Conservation (phyloP, 2,113 vertebrate genomes). For the Embiotoca jacksoni region DNA sequence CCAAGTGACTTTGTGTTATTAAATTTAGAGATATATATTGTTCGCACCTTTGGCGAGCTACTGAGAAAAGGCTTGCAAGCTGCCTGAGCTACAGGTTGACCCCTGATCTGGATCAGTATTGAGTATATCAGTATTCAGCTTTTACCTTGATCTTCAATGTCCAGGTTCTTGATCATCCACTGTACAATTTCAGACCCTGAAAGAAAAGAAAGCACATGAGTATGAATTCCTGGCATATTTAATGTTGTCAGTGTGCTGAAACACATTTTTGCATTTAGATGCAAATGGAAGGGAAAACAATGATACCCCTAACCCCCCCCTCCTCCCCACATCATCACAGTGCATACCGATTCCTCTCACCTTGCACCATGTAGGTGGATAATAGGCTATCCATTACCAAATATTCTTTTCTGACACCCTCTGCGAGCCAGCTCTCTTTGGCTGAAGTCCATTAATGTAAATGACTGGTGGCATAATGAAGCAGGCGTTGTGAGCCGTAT, state of each 20-base stretch:
- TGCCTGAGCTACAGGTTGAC: too few relatives aligned
- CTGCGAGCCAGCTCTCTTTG: conserved; percentile 50
- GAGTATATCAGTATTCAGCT: not conserved
- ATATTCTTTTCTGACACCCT: conserved; percentile 68
- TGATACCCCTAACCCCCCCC: conserved; percentile 37
- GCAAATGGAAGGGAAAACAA: conserved; percentile 56
- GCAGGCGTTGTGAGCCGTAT: conserved; percentile 36
- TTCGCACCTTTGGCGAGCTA: too few relatives aligned
- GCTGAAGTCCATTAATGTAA: conserved; percentile 67
- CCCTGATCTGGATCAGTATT: not conserved
- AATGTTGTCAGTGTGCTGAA: conserved; percentile 19
- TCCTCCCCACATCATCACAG: conserved; percentile 53
- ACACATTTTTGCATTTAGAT: conserved; percentile 57
- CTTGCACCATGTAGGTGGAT: conserved; percentile 69
- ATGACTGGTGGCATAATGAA: conserved; percentile 57
- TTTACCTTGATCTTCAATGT: conserved; percentile 97
- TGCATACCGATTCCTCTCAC: conserved; percentile 61
- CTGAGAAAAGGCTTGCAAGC: too few relatives aligned
- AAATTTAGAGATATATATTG: too few relatives aligned
- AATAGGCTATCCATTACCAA: conserved; percentile 71
- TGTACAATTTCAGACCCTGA: conserved; percentile 98
- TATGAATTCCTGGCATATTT: conserved; percentile 34
- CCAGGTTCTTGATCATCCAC: conserved; percentile 97
- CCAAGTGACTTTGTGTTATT: too few relatives aligned
- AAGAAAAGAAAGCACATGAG: conserved; percentile 68